Evolutionary conservation across 2,113 vertebrate species (phyloP).

Genomic region (Accipiter virgatus): DNA sequence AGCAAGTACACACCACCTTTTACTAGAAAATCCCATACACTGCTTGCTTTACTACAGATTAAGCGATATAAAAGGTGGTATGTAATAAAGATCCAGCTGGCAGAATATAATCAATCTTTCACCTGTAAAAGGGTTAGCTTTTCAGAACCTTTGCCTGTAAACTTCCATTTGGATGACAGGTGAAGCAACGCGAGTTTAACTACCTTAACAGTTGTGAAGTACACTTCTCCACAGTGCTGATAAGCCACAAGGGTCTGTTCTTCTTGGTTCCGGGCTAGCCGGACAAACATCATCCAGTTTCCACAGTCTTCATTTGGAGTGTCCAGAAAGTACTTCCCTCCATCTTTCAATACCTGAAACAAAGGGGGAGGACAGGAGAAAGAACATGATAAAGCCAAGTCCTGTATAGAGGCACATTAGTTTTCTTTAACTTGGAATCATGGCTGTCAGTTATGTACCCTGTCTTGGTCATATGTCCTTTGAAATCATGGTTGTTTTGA

Average conservation of each 20-base stretch:
- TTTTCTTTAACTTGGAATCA: background rate
- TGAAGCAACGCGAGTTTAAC: background rate
- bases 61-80: background rate
- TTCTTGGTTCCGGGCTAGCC: slow-evolving; percentile 63
- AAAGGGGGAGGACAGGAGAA: background rate
- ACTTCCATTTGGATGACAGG: background rate
- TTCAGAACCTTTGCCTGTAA: background rate
- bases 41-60: background rate
- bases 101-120: background rate
- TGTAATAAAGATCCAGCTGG: background rate
- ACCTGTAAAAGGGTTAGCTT: background rate
- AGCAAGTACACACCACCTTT: background rate
- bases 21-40: background rate
- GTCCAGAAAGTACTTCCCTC: slow-evolving; percentile 65
- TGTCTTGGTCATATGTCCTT: background rate
- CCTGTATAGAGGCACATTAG: background rate
- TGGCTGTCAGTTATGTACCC: background rate
- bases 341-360: slow-evolving; percentile 64
- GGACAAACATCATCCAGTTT: slow-evolving; percentile 74
- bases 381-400: background rate
- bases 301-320: slow-evolving; percentile 70
- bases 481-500: background rate
- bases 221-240: slow-evolving; percentile 68
- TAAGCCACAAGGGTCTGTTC: slow-evolving; percentile 70
- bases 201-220: slow-evolving; percentile 71